These are phyloP conservation scores for Synanthedon tipuliformis DNA, from an alignment of 2,888 invertebrate genomes.

Conservation along the genomic window DNA sequence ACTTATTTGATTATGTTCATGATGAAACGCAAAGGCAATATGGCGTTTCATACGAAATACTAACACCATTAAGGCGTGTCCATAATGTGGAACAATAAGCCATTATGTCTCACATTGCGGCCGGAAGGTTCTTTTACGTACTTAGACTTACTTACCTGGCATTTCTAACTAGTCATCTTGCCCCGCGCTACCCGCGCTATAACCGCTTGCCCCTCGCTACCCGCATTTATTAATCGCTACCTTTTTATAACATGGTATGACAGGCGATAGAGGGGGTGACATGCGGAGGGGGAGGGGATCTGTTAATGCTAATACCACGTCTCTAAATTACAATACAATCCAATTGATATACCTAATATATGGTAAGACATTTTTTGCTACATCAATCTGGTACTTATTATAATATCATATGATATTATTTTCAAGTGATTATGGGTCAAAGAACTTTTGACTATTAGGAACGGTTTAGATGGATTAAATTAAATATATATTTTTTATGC, in stretches of 20 bases:
- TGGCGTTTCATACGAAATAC: background rate
- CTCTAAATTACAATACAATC: too few relatives aligned
- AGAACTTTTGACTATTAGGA: background rate
- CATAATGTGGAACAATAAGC: conserved; percentile 13
- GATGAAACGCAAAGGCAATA: too few relatives aligned
- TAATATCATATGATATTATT: background rate
- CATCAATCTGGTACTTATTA: background rate
- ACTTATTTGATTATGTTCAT: too few relatives aligned
- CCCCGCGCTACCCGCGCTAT: background rate
- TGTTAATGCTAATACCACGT: background rate
- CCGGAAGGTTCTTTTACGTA: conserved; percentile 2
- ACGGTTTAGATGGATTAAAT: too few relatives aligned
- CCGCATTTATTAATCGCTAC: background rate
- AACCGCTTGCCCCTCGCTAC: too few relatives aligned
- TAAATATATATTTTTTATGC: too few relatives aligned
- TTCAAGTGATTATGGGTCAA: background rate
- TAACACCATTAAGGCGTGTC: conserved; percentile 12
- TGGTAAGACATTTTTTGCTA: background rate
- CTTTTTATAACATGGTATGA: too few relatives aligned
- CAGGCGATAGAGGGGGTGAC: too few relatives aligned
- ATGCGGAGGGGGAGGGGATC: too few relatives aligned
- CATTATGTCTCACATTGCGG: conserved; percentile 10
- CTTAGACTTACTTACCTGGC: background rate
- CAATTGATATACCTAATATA: background rate
- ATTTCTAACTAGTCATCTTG: conserved; percentile 2